Percentiles rank a stretch among this genome's conserved stretches.
These are phyloP conservation scores for Monodelphis domestica DNA, from an alignment of 2,797 vertebrate genomes.

Conservation along the genomic window DNA sequence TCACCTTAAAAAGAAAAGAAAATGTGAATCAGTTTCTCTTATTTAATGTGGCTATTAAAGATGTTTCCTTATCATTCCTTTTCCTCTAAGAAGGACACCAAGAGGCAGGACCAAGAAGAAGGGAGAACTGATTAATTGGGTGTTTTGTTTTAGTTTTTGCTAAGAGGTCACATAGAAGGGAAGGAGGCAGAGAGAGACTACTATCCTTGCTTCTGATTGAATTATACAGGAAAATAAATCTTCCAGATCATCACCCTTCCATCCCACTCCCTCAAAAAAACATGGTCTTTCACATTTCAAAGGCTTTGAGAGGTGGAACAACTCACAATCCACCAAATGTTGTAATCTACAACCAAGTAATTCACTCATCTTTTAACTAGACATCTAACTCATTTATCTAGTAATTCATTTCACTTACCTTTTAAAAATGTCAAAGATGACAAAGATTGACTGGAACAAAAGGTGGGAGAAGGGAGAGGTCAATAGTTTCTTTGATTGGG, in stretches of 20 bases:
- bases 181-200: constrained; percentile 73
- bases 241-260: constrained; percentile 66
- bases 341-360: too few species aligned
- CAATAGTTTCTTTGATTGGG: too few species aligned
- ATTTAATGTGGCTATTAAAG: constrained; percentile 82
- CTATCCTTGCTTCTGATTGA: constrained; percentile 73
- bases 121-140: constrained; percentile 64
- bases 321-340: too few species aligned
- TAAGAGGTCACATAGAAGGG: constrained; percentile 79
- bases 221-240: constrained; percentile 68
- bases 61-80: constrained; percentile 76
- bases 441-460: too few species aligned
- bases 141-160: constrained; percentile 48
- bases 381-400: too few species aligned
- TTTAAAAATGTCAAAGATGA: too few species aligned
- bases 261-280: constrained; percentile 66
- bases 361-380: too few species aligned
- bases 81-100: constrained; percentile 81
- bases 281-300: too few species aligned
- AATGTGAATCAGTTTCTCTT: constrained; percentile 72
- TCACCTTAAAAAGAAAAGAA: constrained; percentile 67
- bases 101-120: constrained; percentile 69
- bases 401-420: too few species aligned
- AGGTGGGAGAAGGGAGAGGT: too few species aligned
- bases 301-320: too few species aligned